phyloP scores from a whole-genome alignment of 2,888 invertebrate species.

The Acanthosepion pharaonis region DNA sequence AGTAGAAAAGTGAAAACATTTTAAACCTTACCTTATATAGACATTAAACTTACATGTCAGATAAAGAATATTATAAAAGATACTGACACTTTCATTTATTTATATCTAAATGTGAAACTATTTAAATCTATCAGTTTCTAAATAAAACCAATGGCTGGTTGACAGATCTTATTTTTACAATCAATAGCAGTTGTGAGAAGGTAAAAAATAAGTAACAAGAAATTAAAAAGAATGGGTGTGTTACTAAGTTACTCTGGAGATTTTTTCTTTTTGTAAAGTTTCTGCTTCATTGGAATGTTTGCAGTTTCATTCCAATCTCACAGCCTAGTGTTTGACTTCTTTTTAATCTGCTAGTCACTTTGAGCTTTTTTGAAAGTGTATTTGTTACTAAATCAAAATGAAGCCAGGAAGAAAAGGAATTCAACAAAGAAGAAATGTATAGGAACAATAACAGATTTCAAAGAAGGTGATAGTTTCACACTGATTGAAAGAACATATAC shows the following conservation, averaged over 20 bases:
- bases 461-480: background rate
- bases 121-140: constrained; percentile 23
- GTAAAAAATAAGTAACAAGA: background rate
- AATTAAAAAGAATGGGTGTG: background rate
- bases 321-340: background rate
- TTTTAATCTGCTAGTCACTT: background rate
- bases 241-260: background rate
- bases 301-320: background rate
- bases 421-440: background rate
- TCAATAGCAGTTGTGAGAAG: background rate
- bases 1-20: background rate
- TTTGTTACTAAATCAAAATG: constrained; percentile 2
- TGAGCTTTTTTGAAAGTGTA: background rate
- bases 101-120: background rate
- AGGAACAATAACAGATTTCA: background rate
- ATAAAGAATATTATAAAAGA: background rate
- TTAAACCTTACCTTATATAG: background rate
- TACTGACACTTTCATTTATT: background rate
- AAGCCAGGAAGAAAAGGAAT: background rate
- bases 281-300: background rate
- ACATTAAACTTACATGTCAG: background rate
- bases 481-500: background rate
- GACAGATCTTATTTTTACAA: background rate
- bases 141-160: background rate
- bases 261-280: background rate